Percentiles rank a stretch among this genome's conserved stretches.
phyloP scores from a whole-genome alignment of 2,113 vertebrate genomes.

The Onychostoma macrolepis region DNA sequence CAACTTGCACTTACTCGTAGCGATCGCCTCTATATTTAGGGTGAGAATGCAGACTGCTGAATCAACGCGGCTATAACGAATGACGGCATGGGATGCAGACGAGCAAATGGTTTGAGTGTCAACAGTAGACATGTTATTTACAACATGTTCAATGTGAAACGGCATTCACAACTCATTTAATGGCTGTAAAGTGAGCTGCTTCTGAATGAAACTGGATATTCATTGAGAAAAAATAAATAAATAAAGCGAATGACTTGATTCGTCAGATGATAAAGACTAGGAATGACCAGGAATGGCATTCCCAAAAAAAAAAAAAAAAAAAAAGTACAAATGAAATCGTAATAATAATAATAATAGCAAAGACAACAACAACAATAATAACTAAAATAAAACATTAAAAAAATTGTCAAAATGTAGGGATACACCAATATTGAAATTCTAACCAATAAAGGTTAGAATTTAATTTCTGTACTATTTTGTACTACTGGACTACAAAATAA shows the following conservation, averaged over 20 bases:
- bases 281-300: background rate
- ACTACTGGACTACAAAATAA: background rate
- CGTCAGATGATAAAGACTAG: background rate
- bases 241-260: background rate
- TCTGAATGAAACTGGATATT: background rate
- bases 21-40: background rate
- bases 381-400: too few species aligned
- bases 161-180: background rate
- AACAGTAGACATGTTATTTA: background rate
- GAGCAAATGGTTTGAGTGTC: background rate
- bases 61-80: background rate
- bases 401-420: too few species aligned
- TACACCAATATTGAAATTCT: too few species aligned
- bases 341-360: too few species aligned
- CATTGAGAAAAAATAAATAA: background rate
- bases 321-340: too few species aligned
- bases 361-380: too few species aligned
- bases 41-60: conserved; percentile 28
- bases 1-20: background rate
- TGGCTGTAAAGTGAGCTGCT: background rate
- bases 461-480: background rate
- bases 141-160: background rate
- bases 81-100: background rate
- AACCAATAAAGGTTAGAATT: background rate
- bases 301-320: background rate